Percentiles rank a stretch among this genome's conserved stretches.
Conservation (phyloP, 2,888 invertebrate species). For the Callimorpha dominula region DNA sequence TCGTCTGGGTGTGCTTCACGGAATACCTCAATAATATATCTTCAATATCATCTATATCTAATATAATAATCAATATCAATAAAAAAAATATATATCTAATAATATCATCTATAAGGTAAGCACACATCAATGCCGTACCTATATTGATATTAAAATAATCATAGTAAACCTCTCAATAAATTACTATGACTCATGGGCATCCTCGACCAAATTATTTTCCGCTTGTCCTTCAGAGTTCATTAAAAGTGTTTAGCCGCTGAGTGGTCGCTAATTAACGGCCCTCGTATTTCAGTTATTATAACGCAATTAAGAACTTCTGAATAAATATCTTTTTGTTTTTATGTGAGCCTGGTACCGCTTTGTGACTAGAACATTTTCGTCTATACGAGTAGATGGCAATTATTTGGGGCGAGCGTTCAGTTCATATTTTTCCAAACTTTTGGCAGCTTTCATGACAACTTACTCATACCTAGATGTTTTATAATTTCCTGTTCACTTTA, state of each 20-base stretch:
- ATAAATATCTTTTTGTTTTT: constrained; percentile 37
- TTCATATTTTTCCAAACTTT: not conserved
- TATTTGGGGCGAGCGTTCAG: not conserved
- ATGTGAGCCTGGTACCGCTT: constrained; percentile 28
- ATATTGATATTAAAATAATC: too few relatives aligned
- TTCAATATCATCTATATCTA: too few relatives aligned
- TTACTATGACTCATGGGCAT: too few relatives aligned
- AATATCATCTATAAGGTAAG: too few relatives aligned
- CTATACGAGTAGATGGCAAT: too few relatives aligned
- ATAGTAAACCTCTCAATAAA: too few relatives aligned
- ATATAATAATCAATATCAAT: too few relatives aligned
- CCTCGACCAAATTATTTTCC: not conserved
- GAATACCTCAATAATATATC: too few relatives aligned
- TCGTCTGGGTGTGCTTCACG: too few relatives aligned
- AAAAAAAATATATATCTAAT: too few relatives aligned
- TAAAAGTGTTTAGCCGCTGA: constrained; percentile 4
- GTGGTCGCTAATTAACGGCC: constrained; percentile 45
- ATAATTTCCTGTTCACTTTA: not conserved
- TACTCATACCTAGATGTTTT: not conserved
- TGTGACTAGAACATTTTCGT: constrained; percentile 21
- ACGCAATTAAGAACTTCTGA: constrained; percentile 48
- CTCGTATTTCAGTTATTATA: constrained; percentile 45
- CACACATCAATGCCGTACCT: too few relatives aligned
- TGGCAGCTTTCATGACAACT: not conserved
- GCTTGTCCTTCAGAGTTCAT: not conserved